Evolutionary conservation across 1,140 invertebrate species (phyloP), one percentile per base, ranked within the genome.

Genomic region (Aphis craccivora): DNA sequence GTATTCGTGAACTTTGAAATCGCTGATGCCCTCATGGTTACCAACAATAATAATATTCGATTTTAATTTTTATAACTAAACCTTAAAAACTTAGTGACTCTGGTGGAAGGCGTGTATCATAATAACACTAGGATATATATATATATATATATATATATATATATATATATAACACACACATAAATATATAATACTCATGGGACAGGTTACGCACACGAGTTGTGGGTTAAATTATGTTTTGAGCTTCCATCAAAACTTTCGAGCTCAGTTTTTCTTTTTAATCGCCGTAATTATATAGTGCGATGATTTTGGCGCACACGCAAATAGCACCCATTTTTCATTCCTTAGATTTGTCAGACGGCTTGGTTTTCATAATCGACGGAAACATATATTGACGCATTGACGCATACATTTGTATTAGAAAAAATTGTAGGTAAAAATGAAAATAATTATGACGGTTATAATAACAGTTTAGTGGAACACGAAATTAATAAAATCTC

Each of bases 61-160:
- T n/a, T n/a, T n/a, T 84, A 25, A 84, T 40, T 84, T 84, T 84
- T 84, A 40, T 40, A 84, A 84, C 81, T 2, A n/a, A 84, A 84
- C 22, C 40, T 84, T 30, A 40, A 43, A 40, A 37, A 40, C 35
- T 83, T 37, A 37, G 18, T 83, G 81, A 37, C 60, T 30, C n/a
- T 11, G 60, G 60, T 35, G 2, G n/a, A 76, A n/a, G n/a, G 30
- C 60, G n/a, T 76, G 60, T 76, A 76, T 76, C 60, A 67, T n/a
- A 76, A 67, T n/a, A 76, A 76, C n/a, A n/a, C 30, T 30, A 14
- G 1, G 30, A 4, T 67, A 9, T 67, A 37, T 40, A 9, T 83
- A 23, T 81, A 81, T 20, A 81, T 81, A 20, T 11, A 5, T 76
- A 18, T 22, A 76, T 67, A 37, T 40, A 9, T 83, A 23, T 81